Conservation (phyloP, 2,797 vertebrate genomes). For the Serranus cabrilla region DNA sequence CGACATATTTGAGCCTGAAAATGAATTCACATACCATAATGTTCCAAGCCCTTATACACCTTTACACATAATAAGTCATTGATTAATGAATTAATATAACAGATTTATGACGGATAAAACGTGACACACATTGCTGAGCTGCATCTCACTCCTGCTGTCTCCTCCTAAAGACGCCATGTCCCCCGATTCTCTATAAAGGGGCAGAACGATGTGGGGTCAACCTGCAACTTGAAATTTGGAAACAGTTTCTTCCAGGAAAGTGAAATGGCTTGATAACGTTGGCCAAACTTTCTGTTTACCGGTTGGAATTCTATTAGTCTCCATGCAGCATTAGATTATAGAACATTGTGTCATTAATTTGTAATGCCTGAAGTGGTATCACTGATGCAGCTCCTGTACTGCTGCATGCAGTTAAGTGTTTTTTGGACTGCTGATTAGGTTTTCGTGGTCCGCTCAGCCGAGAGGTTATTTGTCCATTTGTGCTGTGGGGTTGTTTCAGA, state of each 20-base stretch:
- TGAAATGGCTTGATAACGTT: slow-evolving; percentile 2
- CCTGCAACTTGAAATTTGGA: slow-evolving; percentile 4
- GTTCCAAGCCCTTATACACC: too few relatives aligned
- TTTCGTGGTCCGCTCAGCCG: slow-evolving; percentile 21
- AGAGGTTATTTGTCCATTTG: slow-evolving; percentile 44
- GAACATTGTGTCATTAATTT: slow-evolving; percentile 24
- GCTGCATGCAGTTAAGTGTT: slow-evolving; percentile 20
- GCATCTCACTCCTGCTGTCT: too few relatives aligned
- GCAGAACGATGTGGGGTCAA: not conserved
- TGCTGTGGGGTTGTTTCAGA: slow-evolving; percentile 28
- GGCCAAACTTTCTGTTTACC: slow-evolving; percentile 19
- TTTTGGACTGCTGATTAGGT: slow-evolving; percentile 44
- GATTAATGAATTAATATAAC: too few relatives aligned
- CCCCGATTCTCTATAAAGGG: too few relatives aligned
- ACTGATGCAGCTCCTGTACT: slow-evolving; percentile 12
- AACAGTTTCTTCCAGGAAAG: slow-evolving; percentile 15
- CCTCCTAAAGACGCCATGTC: too few relatives aligned
- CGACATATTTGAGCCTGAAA: too few relatives aligned
- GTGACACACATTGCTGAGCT: too few relatives aligned
- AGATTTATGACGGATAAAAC: too few relatives aligned
- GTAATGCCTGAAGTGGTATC: slow-evolving; percentile 38
- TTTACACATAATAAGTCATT: too few relatives aligned
- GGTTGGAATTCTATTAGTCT: slow-evolving; percentile 31
- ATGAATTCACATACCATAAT: too few relatives aligned
- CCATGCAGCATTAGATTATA: slow-evolving; percentile 30